A percentile compares a stretch with the other conserved stretches of the same genome.
These are phyloP conservation scores for Rhinopomastus cyanomelas DNA, from an alignment of 2,113 vertebrate genomes.

Conservation along the genomic window DNA sequence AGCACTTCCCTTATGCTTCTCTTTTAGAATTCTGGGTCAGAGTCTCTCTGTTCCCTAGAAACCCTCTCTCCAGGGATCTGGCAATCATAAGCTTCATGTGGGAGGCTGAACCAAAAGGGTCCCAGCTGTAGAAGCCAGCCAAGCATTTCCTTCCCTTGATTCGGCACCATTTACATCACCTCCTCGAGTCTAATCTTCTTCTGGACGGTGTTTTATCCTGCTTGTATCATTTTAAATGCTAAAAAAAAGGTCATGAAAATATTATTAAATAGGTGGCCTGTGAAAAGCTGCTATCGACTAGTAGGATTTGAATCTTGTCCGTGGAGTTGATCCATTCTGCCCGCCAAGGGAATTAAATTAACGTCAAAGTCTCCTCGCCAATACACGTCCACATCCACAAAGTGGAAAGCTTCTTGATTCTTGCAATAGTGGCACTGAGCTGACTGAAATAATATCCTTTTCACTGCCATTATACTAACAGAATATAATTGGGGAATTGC, in stretches of 20 bases:
- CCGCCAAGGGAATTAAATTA: constrained; percentile 31
- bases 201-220: not conserved
- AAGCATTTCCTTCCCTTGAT: not conserved
- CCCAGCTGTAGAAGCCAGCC: not conserved
- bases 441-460: constrained; percentile 64
- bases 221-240: not conserved
- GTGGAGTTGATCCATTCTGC: constrained; percentile 9
- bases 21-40: not conserved
- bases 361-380: constrained; percentile 11
- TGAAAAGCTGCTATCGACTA: not conserved
- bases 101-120: not conserved
- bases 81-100: not conserved
- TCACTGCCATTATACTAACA: constrained; percentile 64
- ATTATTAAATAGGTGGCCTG: not conserved
- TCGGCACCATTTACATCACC: not conserved
- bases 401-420: constrained; percentile 41
- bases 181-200: not conserved
- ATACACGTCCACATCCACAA: constrained; percentile 26
- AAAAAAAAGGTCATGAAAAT: fast-evolving
- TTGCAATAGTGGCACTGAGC: constrained; percentile 41
- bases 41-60: not conserved
- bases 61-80: not conserved
- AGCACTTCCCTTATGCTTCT: not conserved
- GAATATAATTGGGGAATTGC: constrained; percentile 68
- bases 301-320: not conserved